A percentile compares a stretch with the other conserved stretches of the same genome.
phyloP scores from a whole-genome alignment of 2,113 vertebrate genomes.

The Macquaria ambigua region DNA sequence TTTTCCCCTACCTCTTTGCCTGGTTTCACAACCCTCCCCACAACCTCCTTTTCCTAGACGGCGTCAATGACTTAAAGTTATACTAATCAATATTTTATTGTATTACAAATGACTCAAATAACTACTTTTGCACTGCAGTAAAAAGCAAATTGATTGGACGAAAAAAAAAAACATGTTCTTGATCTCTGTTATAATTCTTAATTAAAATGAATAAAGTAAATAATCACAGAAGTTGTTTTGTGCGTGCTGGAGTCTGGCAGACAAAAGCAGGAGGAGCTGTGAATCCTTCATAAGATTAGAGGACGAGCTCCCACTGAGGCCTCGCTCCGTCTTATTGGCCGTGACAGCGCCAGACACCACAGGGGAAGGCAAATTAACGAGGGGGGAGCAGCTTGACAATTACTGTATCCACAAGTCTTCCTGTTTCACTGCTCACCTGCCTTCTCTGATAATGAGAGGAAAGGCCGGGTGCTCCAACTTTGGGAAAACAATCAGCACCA shows the following conservation, averaged over 20 bases:
- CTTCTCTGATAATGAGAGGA: conserved; percentile 30
- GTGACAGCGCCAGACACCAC: conserved; percentile 48
- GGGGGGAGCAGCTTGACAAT: conserved; percentile 37
- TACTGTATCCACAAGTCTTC: conserved; percentile 37
- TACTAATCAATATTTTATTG: background rate
- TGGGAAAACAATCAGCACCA: background rate
- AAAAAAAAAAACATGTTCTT: background rate
- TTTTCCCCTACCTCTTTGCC: background rate
- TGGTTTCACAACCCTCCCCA: background rate
- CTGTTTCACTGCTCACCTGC: conserved; percentile 37
- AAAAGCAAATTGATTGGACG: background rate
- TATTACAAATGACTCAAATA: background rate
- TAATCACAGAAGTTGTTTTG: background rate
- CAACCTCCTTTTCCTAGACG: background rate
- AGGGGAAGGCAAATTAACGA: conserved; percentile 46
- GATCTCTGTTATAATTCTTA: background rate
- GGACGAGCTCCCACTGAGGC: conserved; percentile 52
- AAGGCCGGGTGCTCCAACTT: background rate
- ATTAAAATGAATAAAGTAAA: background rate
- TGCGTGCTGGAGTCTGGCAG: conserved; percentile 18
- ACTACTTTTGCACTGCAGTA: background rate
- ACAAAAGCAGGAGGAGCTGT: conserved; percentile 26
- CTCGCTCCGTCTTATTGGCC: conserved; percentile 42
- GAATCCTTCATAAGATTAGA: conserved; percentile 64
- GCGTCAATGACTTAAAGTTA: background rate